These are phyloP conservation scores for Eupithecia subfuscata DNA, from an alignment of 2,888 invertebrate genomes.

Conservation along the genomic window DNA sequence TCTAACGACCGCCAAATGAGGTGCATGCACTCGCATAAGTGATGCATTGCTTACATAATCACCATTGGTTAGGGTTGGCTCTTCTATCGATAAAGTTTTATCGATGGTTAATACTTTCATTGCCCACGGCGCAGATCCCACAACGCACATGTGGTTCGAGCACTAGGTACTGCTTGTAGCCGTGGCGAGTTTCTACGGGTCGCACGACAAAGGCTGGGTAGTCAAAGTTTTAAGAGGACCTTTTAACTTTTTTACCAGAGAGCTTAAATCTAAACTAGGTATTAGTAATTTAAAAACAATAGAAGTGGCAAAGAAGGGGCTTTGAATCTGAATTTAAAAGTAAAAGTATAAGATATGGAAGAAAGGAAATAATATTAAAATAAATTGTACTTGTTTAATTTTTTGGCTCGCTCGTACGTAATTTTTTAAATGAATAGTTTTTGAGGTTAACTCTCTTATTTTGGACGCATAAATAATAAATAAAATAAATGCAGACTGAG, in stretches of 20 bases:
- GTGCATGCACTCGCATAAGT: constrained; percentile 77
- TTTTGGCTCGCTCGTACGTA: neutral
- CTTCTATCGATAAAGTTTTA: constrained; percentile 20
- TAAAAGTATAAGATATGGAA: neutral
- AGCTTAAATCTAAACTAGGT: neutral
- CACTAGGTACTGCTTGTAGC: neutral
- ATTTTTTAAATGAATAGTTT: neutral
- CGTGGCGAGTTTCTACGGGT: neutral
- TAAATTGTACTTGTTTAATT: neutral
- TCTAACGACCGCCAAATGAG: constrained; percentile 79
- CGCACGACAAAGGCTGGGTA: neutral
- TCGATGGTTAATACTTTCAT: constrained; percentile 9
- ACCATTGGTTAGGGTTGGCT: constrained; percentile 55
- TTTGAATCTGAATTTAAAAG: neutral
- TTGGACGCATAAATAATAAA: neutral
- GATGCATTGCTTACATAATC: constrained; percentile 76
- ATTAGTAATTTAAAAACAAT: neutral
- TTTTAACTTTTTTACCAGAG: neutral
- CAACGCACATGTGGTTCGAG: neutral
- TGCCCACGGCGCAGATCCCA: neutral
- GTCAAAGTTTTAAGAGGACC: neutral
- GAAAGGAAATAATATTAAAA: neutral
- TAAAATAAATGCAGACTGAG: neutral
- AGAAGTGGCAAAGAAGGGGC: no score
- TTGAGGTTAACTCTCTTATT: neutral